Base-by-base conservation (phyloP, 2,797 vertebrate genomes). In the Salarias fasciatus region DNA sequence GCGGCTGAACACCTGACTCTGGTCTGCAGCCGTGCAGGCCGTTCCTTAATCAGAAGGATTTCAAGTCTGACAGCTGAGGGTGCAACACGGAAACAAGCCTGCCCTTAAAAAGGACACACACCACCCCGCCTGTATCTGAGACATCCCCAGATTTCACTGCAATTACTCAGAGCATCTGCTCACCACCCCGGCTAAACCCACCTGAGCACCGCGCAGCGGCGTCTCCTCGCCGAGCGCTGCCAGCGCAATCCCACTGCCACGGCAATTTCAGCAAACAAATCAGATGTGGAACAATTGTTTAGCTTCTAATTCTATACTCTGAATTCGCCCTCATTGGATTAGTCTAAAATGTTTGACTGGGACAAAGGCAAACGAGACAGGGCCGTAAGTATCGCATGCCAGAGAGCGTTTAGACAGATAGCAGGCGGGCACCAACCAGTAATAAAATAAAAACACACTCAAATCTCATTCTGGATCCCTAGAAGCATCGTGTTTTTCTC, bases 401-500 rank as follows among this genome's bases (percentile, higher is more conserved):
- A 84, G 65, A 68, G 47, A 68, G 47, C 41, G 12, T 33, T 69
- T 69, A 61, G 64, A 75, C 6, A 67, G 65, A 75, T 38, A 70
- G 63, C 63, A 65, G 60, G 28, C 60, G 60, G 63, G 43, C 78
- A 68, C 47, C 68, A 58, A 70, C 59, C 73, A 83, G 71, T 70
- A 84, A 79, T 44, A 53, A 61, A 83, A 74, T 61, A 42, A 24
- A 24, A n/a, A 24, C 79, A 77, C 68, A 70, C 50, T 64, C 61
- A 71, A n/a, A 75, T 86, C 75, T 76, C 75, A 75, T 76, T 82
- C 70, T 55, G 67, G 44, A 75, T 77, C 65, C 66, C 73, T 83
- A 53, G 59, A 68, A 79, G 66, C 68, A 72, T 8, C 57, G 51
- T 76, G 49, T 74, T 83, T 70, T 66, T 65, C 55, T 74, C 69